These are phyloP conservation scores for Malachius bipustulatus DNA, from an alignment of 2,888 invertebrate genomes.

Conservation along the genomic window DNA sequence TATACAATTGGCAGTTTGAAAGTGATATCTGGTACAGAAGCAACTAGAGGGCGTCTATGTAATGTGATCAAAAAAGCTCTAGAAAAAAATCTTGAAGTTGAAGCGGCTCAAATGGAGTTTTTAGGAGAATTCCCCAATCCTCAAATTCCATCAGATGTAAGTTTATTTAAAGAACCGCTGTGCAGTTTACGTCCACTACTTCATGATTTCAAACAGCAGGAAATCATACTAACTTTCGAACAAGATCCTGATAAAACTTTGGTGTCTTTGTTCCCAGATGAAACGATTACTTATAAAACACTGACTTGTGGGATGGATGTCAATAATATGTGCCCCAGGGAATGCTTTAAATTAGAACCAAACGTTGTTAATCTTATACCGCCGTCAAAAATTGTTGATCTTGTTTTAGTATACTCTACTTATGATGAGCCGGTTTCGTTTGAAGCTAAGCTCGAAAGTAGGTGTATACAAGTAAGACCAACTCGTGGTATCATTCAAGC, in stretches of 20 bases:
- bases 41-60: constrained; percentile 29
- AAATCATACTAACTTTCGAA: constrained; percentile 33
- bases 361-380: constrained; percentile 21
- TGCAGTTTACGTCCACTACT: constrained; percentile 25
- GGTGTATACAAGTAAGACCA: too few relatives aligned
- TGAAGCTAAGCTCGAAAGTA: too few relatives aligned
- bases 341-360: constrained; percentile 22
- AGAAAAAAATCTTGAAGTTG: constrained; percentile 21
- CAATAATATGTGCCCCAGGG: constrained; percentile 11
- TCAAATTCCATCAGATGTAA: constrained; percentile 27
- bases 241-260: constrained; percentile 31
- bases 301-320: constrained; percentile 18
- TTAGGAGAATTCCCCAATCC: constrained; percentile 26
- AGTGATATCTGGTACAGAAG: constrained; percentile 31
- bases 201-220: constrained; percentile 26
- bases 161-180: constrained; percentile 27
- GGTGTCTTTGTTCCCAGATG: constrained; percentile 27
- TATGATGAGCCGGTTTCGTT: too few relatives aligned
- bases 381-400: constrained; percentile 22
- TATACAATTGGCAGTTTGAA: constrained; percentile 31
- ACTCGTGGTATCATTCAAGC: too few relatives aligned
- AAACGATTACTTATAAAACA: constrained; percentile 29
- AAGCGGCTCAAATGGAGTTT: constrained; percentile 22
- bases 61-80: constrained; percentile 25
- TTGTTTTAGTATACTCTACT: too few relatives aligned